Evolutionary conservation across 1,140 invertebrate genomes (phyloP).

Genomic region (Limonius californicus): DNA sequence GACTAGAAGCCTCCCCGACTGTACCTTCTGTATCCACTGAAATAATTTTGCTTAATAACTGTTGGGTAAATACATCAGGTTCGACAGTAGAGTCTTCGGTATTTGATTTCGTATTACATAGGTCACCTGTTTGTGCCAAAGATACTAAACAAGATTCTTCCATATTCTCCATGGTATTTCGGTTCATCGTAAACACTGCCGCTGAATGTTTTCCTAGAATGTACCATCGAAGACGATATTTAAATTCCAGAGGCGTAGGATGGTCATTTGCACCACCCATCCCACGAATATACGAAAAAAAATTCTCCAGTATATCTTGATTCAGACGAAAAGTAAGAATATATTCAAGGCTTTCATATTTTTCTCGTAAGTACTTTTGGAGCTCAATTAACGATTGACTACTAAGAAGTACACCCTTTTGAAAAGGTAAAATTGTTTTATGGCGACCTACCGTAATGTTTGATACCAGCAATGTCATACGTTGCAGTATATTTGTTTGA

Average conservation of each 20-base stretch:
- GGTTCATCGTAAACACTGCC: too few relatives aligned
- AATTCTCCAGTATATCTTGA: too few relatives aligned
- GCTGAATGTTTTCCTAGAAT: too few relatives aligned
- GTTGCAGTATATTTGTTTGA: neutral
- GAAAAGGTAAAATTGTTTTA: neutral
- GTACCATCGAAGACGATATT: too few relatives aligned
- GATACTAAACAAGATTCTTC: neutral
- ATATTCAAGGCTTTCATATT: neutral
- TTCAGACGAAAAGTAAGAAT: neutral
- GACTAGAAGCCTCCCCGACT: too few relatives aligned
- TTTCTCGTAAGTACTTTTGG: neutral
- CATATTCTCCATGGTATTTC: neutral
- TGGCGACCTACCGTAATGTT: neutral
- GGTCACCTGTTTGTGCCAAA: neutral
- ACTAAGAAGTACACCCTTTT: neutral
- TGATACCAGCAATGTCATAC: neutral
- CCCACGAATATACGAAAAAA: too few relatives aligned
- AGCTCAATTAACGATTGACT: neutral
- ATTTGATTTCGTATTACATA: neutral
- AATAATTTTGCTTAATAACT: too few relatives aligned
- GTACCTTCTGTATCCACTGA: too few relatives aligned
- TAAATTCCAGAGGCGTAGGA: too few relatives aligned
- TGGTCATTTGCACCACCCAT: too few relatives aligned
- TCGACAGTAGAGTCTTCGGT: neutral
- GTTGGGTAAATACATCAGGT: neutral